A percentile compares a stretch with the other conserved stretches of the same genome.
Evolutionary conservation across 2,888 invertebrate species (phyloP).

Genomic region (Parthenolecanium corni): DNA sequence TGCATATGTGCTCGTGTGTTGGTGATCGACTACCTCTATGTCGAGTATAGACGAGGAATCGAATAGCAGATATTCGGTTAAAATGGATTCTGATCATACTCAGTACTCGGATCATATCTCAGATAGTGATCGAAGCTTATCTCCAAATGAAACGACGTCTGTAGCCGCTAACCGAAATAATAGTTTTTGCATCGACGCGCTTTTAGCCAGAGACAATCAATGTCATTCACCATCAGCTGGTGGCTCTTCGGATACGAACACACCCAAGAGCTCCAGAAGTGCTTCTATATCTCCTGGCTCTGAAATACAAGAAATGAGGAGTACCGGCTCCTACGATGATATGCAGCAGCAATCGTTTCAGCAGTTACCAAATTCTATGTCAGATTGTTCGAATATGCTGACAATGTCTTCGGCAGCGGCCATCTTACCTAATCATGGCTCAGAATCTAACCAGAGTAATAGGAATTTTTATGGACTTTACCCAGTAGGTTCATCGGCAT

Average conservation of each 20-base stretch:
- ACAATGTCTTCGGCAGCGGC: constrained; percentile 16
- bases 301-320: constrained; percentile 48
- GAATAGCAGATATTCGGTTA: background rate
- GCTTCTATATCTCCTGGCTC: constrained; percentile 78
- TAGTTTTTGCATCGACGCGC: constrained; percentile 74
- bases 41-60: constrained; percentile 10
- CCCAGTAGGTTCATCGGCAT: constrained; percentile 33
- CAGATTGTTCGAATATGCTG: constrained; percentile 10
- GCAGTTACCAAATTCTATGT: background rate
- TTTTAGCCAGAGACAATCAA: constrained; percentile 47
- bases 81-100: constrained; percentile 7
- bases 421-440: constrained; percentile 1
- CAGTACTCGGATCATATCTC: constrained; percentile 12
- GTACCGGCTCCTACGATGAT: constrained; percentile 32
- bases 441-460: constrained; percentile 1
- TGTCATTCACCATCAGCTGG: constrained; percentile 1
- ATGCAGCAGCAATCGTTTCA: constrained; percentile 16
- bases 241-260: background rate
- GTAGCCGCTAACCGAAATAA: constrained; percentile 4
- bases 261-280: constrained; percentile 37
- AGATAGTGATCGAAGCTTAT: constrained; percentile 20
- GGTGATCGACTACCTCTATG: background rate
- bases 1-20: no score
- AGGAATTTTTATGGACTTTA: constrained; percentile 15
- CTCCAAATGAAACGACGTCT: constrained; percentile 16